Percentiles rank a stretch among this genome's conserved stretches.
phyloP scores from a whole-genome alignment of 1,140 invertebrate genomes.

The Diabrotica undecimpunctata region DNA sequence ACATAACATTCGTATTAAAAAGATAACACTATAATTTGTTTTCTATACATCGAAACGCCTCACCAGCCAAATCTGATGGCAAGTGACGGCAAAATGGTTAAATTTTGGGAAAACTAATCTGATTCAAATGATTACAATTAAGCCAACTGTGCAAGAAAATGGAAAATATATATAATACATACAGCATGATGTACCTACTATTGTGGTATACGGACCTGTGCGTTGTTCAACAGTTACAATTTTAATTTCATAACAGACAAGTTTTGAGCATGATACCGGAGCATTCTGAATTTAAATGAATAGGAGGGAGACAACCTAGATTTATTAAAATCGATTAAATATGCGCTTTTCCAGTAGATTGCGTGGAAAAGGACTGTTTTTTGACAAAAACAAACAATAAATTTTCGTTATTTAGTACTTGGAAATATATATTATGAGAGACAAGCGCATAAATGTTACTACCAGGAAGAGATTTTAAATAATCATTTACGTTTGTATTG shows the following conservation, averaged over 20 bases:
- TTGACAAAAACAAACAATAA: conserved; percentile 1
- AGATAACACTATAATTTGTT: too few species aligned
- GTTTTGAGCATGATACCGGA: background rate
- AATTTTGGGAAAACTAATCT: too few species aligned
- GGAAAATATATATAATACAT: too few species aligned
- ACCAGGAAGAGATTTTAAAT: background rate
- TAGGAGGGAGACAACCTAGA: background rate
- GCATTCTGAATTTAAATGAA: background rate
- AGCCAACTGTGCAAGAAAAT: too few species aligned
- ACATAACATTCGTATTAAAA: too few species aligned
- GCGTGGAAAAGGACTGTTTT: background rate
- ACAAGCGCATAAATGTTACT: background rate
- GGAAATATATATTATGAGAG: background rate
- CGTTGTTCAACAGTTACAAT: background rate
- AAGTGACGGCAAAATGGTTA: too few species aligned
- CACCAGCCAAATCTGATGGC: too few species aligned
- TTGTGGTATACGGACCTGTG: too few species aligned
- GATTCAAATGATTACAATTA: too few species aligned
- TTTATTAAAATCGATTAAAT: conserved; percentile 1
- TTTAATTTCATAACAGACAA: background rate
- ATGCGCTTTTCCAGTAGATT: background rate
- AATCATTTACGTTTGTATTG: background rate
- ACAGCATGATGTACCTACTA: too few species aligned
- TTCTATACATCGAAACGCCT: too few species aligned
- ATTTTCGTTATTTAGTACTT: background rate